These are phyloP conservation scores for Pterocles burchelli DNA, from an alignment of 2,113 vertebrate genomes.

Conservation along the genomic window DNA sequence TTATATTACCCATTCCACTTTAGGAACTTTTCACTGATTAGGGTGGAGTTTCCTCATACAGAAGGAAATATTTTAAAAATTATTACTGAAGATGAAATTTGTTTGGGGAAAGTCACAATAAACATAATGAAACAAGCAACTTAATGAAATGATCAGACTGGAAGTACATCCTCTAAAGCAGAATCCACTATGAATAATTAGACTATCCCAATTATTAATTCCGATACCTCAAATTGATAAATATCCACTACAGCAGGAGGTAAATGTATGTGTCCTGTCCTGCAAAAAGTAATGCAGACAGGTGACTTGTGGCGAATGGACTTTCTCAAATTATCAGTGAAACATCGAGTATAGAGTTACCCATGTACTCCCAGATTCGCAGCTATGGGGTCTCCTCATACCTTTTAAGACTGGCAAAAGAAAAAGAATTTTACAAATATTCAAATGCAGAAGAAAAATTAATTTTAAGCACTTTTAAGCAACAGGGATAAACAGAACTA, in stretches of 20 bases:
- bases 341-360: not conserved
- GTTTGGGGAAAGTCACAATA: not conserved
- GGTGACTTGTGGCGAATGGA: not conserved
- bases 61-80: not conserved
- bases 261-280: not conserved
- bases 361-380: not conserved
- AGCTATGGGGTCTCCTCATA: not conserved
- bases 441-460: not conserved
- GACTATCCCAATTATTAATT: not conserved
- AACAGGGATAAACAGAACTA: not conserved
- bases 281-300: not conserved
- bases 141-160: not conserved
- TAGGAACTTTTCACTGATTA: not conserved
- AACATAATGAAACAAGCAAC: not conserved
- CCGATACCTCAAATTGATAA: not conserved
- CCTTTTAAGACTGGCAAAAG: not conserved
- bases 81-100: not conserved
- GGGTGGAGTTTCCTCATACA: conserved; percentile 15
- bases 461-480: not conserved
- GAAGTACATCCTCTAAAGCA: not conserved
- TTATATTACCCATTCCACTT: not conserved
- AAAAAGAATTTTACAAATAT: not conserved
- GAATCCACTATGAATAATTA: not conserved
- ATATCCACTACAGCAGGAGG: not conserved
- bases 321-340: not conserved